Conservation (phyloP, 2,797 vertebrate species). For the Sciurus vulgaris region DNA sequence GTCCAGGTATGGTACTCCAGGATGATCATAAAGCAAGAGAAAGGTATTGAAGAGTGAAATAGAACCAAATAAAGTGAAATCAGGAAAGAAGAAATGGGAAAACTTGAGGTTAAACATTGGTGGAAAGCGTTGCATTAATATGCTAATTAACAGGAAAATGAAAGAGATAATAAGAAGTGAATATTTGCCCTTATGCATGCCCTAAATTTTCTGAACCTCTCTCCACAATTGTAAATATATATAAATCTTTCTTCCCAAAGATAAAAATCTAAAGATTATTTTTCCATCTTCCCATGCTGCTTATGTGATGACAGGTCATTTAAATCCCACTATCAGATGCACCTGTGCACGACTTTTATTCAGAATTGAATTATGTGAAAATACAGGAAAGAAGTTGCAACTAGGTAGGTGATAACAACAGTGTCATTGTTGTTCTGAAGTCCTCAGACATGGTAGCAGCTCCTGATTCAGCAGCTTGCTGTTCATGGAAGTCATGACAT, state of each 20-base stretch:
- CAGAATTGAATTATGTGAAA: not conserved
- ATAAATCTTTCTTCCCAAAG: not conserved
- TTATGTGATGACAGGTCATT: not conserved
- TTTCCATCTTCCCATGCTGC: not conserved
- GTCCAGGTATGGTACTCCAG: not conserved
- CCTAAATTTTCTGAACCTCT: not conserved
- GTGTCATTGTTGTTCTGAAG: not conserved
- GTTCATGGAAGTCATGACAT: too few relatives aligned
- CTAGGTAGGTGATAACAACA: not conserved
- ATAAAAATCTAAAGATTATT: not conserved
- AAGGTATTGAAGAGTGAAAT: not conserved
- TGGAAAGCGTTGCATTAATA: not conserved
- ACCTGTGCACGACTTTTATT: not conserved
- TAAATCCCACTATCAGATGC: constrained; percentile 5
- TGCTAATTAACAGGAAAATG: not conserved
- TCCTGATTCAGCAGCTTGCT: not conserved
- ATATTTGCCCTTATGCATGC: not conserved
- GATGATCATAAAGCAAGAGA: not conserved
- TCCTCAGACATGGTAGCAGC: not conserved
- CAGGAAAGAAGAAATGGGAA: not conserved
- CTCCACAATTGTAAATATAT: not conserved
- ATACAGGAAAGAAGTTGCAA: not conserved
- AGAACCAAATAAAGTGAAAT: not conserved
- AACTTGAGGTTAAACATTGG: not conserved
- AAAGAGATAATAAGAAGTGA: not conserved